Evolutionary conservation across 2,113 vertebrate species (phyloP), one percentile per base, ranked within the genome.

Genomic region (Epinephelus moara): DNA sequence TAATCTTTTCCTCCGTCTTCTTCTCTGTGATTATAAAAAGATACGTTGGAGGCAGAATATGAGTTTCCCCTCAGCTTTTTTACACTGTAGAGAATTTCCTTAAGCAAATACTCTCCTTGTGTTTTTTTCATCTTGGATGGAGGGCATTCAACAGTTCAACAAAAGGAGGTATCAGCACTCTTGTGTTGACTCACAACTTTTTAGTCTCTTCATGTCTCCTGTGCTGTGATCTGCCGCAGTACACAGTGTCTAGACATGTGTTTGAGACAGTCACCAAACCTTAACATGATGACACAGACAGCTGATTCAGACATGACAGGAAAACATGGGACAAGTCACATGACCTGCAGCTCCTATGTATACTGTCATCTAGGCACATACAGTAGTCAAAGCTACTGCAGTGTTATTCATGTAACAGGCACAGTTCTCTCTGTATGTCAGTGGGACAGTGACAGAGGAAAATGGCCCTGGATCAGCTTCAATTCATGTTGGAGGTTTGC

Each of bases 261-360:
- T 11, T 37, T 63, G 18, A 49, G 14, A 52, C 23, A 68, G 23
- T 27, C 2, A 59, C 18, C 40, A 47, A 30, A 21, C 21, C 1
- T 60, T 73, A 11, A 18, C 33, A 25, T 15, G 50, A 55, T 42
- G 33, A 56, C 52, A 40, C 18, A 70, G 1, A 59, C 42, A 30
- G 40, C 55, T 47, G 56, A 30, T 49, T 73, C 55, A 72, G 5
- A 60, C 37, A 72, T 72, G 10, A 72, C 70, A 60, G 18, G 6
- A 73, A 73, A 60, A 60, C 17, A 72, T 60, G 56, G 15, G 40
- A 72, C 4, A 27, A n/a, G 25, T 50, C 17, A 45, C 55, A 27
- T 56, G 27, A 53, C 49, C 49, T 70, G 19, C 30, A 21, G 27
- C 49, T 55, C 5, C 49, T 40, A 33, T 10, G 14, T 23, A 33